Conservation (phyloP, 1,140 invertebrate species). For the Bilobella aurantiaca region DNA sequence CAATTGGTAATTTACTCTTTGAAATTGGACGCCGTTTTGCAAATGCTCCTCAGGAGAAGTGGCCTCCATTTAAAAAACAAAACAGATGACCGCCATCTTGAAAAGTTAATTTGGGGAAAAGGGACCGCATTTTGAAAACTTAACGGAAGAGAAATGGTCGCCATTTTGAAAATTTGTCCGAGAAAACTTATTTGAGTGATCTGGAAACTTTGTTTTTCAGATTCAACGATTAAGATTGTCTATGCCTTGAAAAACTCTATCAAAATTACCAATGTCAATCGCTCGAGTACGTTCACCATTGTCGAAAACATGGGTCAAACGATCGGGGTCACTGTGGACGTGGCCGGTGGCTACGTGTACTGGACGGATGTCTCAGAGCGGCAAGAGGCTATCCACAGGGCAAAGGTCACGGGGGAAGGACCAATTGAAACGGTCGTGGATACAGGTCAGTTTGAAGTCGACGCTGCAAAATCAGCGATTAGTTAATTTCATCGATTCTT, state of each 20-base stretch:
- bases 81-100: too few species aligned
- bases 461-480: not conserved
- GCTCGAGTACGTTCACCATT: not conserved
- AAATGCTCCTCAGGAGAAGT: too few species aligned
- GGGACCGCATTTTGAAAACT: too few species aligned
- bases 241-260: slow-evolving; percentile 23
- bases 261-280: not conserved
- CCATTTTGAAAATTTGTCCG: too few species aligned
- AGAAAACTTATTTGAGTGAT: not conserved
- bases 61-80: too few species aligned
- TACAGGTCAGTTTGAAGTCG: slow-evolving; percentile 37
- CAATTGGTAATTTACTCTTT: not conserved
- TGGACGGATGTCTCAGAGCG: slow-evolving; percentile 59
- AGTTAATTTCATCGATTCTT: not conserved
- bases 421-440: slow-evolving; percentile 45
- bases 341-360: slow-evolving; percentile 48
- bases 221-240: slow-evolving; percentile 1
- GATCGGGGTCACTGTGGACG: slow-evolving; percentile 57
- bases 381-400: slow-evolving; percentile 53
- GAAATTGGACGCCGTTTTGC: too few species aligned
- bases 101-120: too few species aligned
- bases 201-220: slow-evolving; percentile 2
- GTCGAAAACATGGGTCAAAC: slow-evolving; percentile 41
- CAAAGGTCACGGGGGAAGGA: slow-evolving; percentile 46
- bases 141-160: too few species aligned